Conservation (phyloP, 1,140 invertebrate genomes). For the Heliconius nattereri region DNA sequence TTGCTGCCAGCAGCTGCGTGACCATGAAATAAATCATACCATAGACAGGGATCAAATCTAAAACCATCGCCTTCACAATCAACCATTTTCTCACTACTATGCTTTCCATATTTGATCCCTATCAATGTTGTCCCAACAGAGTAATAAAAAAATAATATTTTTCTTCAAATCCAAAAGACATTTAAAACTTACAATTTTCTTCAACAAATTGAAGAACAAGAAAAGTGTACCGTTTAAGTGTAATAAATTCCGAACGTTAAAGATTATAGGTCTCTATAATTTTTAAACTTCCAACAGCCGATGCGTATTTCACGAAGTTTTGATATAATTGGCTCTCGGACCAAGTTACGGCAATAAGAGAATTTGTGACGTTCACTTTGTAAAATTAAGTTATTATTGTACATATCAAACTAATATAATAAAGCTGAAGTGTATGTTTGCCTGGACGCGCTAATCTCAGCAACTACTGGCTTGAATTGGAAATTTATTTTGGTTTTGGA, state of each 20-base stretch:
- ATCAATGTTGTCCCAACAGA: too few species aligned
- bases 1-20: too few species aligned
- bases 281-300: conserved; percentile 45
- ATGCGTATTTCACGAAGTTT: conserved; percentile 41
- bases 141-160: not conserved
- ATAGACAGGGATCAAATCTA: too few species aligned
- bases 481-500: too few species aligned
- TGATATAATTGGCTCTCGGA: conserved; percentile 44
- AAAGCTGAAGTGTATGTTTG: too few species aligned
- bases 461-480: too few species aligned
- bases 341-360: conserved; percentile 43
- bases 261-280: conserved; percentile 43
- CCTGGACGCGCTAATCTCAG: too few species aligned
- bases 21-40: too few species aligned
- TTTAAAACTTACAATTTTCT: conserved; percentile 7
- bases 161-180: not conserved
- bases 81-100: too few species aligned
- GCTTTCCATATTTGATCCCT: too few species aligned
- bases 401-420: not conserved
- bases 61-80: too few species aligned
- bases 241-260: conserved; percentile 32
- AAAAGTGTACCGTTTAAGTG: conserved; percentile 19
- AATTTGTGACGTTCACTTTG: not conserved
- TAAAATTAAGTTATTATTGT: not conserved
- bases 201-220: not conserved